Percentiles rank a stretch among this genome's conserved stretches.
These are phyloP conservation scores for Lycaena phlaeas DNA, from an alignment of 2,888 invertebrate genomes.

Conservation along the genomic window DNA sequence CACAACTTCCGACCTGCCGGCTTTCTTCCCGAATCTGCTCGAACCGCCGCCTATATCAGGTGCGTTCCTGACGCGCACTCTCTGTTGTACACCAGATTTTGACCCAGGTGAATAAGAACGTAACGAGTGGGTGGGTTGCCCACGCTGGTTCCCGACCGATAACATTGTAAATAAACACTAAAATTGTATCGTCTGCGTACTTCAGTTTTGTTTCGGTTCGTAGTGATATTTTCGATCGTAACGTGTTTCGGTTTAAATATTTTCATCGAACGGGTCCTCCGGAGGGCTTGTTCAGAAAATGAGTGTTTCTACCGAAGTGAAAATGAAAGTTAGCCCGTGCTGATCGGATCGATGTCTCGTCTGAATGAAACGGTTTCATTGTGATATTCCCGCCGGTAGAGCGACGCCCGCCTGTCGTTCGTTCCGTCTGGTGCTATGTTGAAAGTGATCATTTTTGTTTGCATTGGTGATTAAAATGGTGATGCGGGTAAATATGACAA, in stretches of 20 bases:
- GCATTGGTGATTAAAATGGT: not conserved
- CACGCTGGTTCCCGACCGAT: slow-evolving; percentile 39
- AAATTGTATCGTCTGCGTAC: slow-evolving; percentile 7
- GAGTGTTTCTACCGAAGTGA: slow-evolving; percentile 35
- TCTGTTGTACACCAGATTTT: slow-evolving; percentile 15
- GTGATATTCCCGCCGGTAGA: slow-evolving; percentile 26
- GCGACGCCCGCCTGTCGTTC: slow-evolving; percentile 5
- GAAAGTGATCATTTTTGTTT: slow-evolving; percentile 5
- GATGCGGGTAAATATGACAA: slow-evolving; percentile 9
- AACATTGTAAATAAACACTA: slow-evolving; percentile 62
- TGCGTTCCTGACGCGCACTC: slow-evolving; percentile 64
- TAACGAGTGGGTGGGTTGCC: slow-evolving; percentile 42
- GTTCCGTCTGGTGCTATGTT: slow-evolving; percentile 3
- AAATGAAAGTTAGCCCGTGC: slow-evolving; percentile 55
- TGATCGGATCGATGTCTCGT: slow-evolving; percentile 51
- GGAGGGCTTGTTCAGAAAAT: not conserved
- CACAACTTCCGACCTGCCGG: slow-evolving; percentile 92
- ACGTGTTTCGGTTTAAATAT: not conserved
- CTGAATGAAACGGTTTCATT: slow-evolving; percentile 45
- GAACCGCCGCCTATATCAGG: slow-evolving; percentile 96
- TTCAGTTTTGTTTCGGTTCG: slow-evolving; percentile 4
- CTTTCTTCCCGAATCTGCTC: slow-evolving; percentile 91
- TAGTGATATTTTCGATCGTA: slow-evolving; percentile 12
- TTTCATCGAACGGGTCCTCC: not conserved
- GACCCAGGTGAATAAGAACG: slow-evolving; percentile 21